These are phyloP conservation scores for Odocoileus virginianus DNA, from an alignment of 2,113 vertebrate genomes.

Conservation along the genomic window DNA sequence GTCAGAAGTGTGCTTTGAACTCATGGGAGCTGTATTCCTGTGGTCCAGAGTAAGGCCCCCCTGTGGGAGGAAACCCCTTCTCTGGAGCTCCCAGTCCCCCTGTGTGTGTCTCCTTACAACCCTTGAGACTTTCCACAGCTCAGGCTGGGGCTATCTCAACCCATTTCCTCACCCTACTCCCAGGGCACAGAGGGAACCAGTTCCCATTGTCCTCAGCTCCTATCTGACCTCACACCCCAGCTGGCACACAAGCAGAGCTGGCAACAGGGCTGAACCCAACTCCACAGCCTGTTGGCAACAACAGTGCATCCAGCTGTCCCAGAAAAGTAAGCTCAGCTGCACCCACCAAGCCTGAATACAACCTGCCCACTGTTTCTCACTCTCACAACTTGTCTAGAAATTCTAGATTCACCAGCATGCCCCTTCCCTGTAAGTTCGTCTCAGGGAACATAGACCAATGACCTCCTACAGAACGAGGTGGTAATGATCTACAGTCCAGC, in stretches of 20 bases:
- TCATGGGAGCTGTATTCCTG: neutral
- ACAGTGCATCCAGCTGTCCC: neutral
- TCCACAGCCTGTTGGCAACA: neutral
- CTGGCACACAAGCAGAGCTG: neutral
- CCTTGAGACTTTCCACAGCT: neutral
- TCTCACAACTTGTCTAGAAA: neutral
- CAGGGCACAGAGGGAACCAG: neutral
- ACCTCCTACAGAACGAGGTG: neutral
- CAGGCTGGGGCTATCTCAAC: neutral
- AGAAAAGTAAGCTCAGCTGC: neutral
- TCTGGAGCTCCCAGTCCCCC: neutral
- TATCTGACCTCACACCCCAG: neutral
- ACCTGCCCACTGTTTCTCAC: neutral
- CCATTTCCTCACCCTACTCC: neutral
- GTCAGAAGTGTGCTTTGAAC: neutral
- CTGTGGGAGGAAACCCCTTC: neutral
- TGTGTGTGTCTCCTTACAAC: neutral
- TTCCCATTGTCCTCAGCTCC: neutral
- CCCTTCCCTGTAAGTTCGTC: neutral
- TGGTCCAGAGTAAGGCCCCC: neutral
- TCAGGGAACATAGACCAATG: rapidly evolving
- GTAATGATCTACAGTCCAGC: neutral
- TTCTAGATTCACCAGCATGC: neutral
- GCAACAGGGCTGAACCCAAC: neutral
- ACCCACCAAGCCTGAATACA: neutral